Conservation (phyloP, 2,113 vertebrate species). For the Reinhardtius hippoglossoides region DNA sequence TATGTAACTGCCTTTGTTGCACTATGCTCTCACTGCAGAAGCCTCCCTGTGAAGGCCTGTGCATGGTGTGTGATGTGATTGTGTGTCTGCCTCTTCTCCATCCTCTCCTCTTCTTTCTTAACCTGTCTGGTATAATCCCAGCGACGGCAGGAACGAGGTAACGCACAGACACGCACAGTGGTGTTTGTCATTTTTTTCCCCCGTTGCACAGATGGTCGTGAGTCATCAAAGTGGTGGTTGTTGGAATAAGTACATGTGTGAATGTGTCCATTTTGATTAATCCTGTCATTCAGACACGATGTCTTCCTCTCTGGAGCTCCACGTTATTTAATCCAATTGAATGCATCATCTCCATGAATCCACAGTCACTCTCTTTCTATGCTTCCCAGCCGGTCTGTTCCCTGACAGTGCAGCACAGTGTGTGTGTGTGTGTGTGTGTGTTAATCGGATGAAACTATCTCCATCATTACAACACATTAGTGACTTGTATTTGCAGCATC, state of each 20-base stretch:
- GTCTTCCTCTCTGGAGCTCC: slow-evolving; percentile 15
- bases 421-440: neutral
- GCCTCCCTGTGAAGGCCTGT: slow-evolving; percentile 42
- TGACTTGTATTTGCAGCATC: neutral
- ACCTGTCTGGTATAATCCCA: neutral
- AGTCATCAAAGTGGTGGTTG: slow-evolving; percentile 45
- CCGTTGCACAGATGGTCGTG: slow-evolving; percentile 54
- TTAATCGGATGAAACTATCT: neutral
- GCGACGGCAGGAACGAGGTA: neutral
- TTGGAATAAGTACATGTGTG: slow-evolving; percentile 36
- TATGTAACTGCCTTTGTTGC: slow-evolving; percentile 63
- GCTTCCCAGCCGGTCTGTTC: neutral
- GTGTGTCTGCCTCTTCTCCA: slow-evolving; percentile 18
- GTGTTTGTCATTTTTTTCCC: slow-evolving; percentile 17
- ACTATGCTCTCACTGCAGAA: slow-evolving; percentile 42
- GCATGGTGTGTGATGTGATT: slow-evolving; percentile 37
- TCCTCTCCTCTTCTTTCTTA: slow-evolving; percentile 12
- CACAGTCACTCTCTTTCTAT: slow-evolving; percentile 9
- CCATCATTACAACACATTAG: neutral
- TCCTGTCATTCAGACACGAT: slow-evolving; percentile 38
- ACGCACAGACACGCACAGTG: slow-evolving; percentile 6
- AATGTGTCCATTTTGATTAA: slow-evolving; percentile 27
- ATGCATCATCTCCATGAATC: slow-evolving; percentile 49
- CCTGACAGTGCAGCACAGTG: neutral
- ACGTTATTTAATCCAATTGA: slow-evolving; percentile 46